Conservation (phyloP, 2,888 invertebrate genomes). For the Pilophorus perplexus region DNA sequence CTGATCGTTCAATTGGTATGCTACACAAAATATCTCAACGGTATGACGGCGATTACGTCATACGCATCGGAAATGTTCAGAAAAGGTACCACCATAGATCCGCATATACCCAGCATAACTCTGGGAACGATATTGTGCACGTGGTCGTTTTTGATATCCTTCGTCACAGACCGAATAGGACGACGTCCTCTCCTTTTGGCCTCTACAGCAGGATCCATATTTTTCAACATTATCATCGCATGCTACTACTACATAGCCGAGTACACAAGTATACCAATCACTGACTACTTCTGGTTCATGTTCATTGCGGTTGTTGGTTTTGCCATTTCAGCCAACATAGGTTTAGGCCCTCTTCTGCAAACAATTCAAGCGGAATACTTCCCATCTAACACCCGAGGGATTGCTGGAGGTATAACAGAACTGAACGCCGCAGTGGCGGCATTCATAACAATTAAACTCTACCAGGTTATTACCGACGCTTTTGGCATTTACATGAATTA, state of each 20-base stretch:
- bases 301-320: conserved; percentile 42
- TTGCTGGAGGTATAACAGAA: conserved; percentile 46
- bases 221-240: conserved; percentile 41
- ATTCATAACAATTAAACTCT: conserved; percentile 46
- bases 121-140: conserved; percentile 45
- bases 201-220: conserved; percentile 41
- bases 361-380: conserved; percentile 48
- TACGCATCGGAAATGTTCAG: conserved; percentile 46
- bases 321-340: conserved; percentile 45
- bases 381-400: conserved; percentile 47
- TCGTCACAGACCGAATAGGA: conserved; percentile 45
- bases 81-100: conserved; percentile 22
- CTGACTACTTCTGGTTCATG: conserved; percentile 42
- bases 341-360: conserved; percentile 46
- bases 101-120: conserved; percentile 41
- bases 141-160: conserved; percentile 40
- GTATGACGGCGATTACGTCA: conserved; percentile 42
- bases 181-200: conserved; percentile 45
- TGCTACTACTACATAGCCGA: conserved; percentile 43
- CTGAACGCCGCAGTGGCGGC: conserved; percentile 44
- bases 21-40: conserved; percentile 45
- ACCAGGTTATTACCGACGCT: conserved; percentile 42
- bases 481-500: conserved; percentile 47
- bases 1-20: conserved; percentile 45
- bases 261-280: conserved; percentile 34